Base-by-base conservation (phyloP, 2,888 invertebrate species). In the Diachrysia chrysitis region DNA sequence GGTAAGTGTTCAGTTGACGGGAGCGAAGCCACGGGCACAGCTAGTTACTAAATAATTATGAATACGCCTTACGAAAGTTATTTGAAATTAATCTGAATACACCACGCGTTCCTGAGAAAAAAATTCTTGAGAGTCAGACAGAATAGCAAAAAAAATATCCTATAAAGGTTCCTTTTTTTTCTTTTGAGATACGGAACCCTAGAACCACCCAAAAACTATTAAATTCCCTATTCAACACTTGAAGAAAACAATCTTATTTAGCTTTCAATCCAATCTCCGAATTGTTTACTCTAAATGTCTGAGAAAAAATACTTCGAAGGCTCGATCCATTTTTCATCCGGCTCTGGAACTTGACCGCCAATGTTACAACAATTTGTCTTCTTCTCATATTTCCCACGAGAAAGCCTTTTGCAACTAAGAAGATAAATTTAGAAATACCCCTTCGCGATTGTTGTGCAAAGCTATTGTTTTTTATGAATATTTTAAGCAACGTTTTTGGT, bases 381-480 rank as follows among this genome's bases (percentile, higher is more conserved):
- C 82, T 84, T 87, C 87, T 85, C 85, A 86, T 88, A 90, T 91
- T 90, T 90, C 90, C 90, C 88, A 25, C 23, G 89, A 83, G 77
- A 66, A 58, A 59, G 66, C 63, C 79, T 78, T 78, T 82, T 74
- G 55, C 19, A 51, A 17, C 29, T 46, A 51, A 53, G 58, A 74
- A 78, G 70, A 83, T 77, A 79, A 79, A 82, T 83, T 77, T 76
- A 55, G 69, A 71, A 66, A 62, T 66, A 69, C 53, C 66, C 60
- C 63, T 62, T 19, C 14, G 63, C 32, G 65, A 69, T 56, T 73
- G 69, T 69, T 73, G 64, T 70, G 72, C 68, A 68, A 62, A 64
- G 66, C 73, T 69, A 69, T 74, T 70, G 67, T 66, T 67, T 59
- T 23, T 37, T 54, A 59, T 56, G 59, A 66, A 63, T 62, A 63